phyloP scores from a whole-genome alignment of 2,888 invertebrate species.

The Sesamia inferens region DNA sequence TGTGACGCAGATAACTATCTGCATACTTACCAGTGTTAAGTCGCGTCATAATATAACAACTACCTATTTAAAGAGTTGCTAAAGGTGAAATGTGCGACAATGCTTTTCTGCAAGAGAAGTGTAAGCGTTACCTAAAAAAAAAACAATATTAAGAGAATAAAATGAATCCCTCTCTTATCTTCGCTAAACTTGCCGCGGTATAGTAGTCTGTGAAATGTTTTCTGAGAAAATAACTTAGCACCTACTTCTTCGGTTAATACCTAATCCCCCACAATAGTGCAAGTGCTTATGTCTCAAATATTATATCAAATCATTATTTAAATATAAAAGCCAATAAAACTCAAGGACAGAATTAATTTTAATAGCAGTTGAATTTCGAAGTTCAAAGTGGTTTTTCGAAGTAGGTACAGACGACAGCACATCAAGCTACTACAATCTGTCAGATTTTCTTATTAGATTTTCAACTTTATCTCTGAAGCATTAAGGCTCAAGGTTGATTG shows the following conservation, averaged over 20 bases:
- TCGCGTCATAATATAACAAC: conserved; percentile 23
- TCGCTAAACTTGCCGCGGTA: neutral
- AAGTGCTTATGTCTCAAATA: neutral
- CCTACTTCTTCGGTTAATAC: neutral
- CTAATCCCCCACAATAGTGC: neutral
- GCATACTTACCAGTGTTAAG: conserved; percentile 32
- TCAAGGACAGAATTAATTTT: too few relatives aligned
- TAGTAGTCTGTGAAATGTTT: neutral
- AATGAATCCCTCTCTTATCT: neutral
- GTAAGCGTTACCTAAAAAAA: neutral
- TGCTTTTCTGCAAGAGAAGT: neutral
- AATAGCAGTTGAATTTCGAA: neutral
- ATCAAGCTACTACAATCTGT: too few relatives aligned
- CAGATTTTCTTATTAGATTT: too few relatives aligned
- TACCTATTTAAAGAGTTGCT: conserved; percentile 18
- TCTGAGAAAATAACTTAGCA: neutral
- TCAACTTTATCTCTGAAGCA: too few relatives aligned
- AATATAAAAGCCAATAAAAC: neutral
- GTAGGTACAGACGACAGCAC: neutral
- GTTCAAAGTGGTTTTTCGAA: neutral
- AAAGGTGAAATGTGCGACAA: conserved; percentile 25
- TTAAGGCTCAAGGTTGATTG: too few relatives aligned
- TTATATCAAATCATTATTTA: neutral
- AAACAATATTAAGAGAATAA: neutral
- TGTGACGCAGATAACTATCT: conserved; percentile 60